Conservation (phyloP, 2,797 vertebrate genomes). For the Meriones psammophilus region DNA sequence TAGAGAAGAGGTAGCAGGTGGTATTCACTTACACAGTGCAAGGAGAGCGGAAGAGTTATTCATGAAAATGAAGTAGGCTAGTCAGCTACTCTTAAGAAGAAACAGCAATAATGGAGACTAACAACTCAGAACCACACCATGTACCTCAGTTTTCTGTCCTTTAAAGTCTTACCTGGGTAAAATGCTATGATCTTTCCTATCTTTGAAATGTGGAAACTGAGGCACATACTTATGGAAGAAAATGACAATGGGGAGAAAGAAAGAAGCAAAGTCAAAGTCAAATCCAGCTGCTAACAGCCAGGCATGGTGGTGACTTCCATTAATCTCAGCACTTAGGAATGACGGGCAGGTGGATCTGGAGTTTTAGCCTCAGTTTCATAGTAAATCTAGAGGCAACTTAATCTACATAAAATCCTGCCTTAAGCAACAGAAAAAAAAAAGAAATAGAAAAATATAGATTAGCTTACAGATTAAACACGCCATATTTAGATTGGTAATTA, state of each 20-base stretch:
- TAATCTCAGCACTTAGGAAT: not conserved
- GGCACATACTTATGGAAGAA: not conserved
- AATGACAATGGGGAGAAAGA: not conserved
- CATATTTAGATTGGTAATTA: not conserved
- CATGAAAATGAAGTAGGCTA: not conserved
- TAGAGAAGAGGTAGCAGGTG: not conserved
- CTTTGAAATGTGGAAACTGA: not conserved
- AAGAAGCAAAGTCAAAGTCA: conserved; percentile 28
- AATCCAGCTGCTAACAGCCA: not conserved
- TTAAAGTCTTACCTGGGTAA: not conserved
- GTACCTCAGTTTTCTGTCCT: not conserved
- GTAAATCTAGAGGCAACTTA: too few species aligned
- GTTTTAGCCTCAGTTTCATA: not conserved
- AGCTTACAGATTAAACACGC: not conserved
- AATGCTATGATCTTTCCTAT: too few species aligned
- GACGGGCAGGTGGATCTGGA: not conserved
- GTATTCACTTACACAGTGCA: not conserved
- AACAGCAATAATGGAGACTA: not conserved
- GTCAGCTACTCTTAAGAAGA: not conserved
- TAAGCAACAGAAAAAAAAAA: not conserved
- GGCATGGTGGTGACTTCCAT: not conserved
- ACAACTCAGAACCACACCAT: not conserved
- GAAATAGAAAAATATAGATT: not conserved
- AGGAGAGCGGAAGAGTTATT: not conserved
- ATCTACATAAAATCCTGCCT: not conserved